Evolutionary conservation across 1,140 invertebrate genomes (phyloP), one percentile per base, ranked within the genome.

Genomic region (Calosoma granatense): DNA sequence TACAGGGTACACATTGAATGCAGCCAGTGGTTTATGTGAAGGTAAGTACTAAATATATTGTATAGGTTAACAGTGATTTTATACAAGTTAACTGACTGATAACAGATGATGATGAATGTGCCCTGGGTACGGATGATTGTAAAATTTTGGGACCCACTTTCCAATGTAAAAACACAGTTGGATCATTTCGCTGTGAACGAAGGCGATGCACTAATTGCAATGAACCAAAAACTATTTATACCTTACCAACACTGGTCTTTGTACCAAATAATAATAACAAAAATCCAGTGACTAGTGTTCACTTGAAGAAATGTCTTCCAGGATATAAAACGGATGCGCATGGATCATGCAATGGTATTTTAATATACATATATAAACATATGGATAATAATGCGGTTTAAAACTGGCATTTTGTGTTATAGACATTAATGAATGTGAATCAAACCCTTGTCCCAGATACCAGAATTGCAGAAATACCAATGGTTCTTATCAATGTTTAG

Each of bases 1-100:
- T 0, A 98, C 94, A 0, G 96, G 97, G 0, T 98, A 98, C 67
- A 95, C 93, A 0, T 72, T 98, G 1, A 95, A 98, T 67, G 85
- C 88, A 4, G 81, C 84, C 9, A 89, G 87, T 2, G 86, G 91
- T 56, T 76, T 83, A 58, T 98, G 95, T 72, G 89, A 92, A 77
- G 89, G 89, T 92, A 72, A n/a, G n/a, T n/a, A n/a, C n/a, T n/a
- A n/a, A n/a, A n/a, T n/a, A n/a, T n/a, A n/a, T 64, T 56, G 53
- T 55, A 39, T n/a, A 22, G 15, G 57, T 22, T 58, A 26, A 17
- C n/a, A n/a, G n/a, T n/a, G n/a, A n/a, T 51, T 22, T 22, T 51
- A 20, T 52, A 26, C n/a, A n/a, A 47, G 17, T 9, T 43, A 51
- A 26, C 51, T 20, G 52, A 22, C 30, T 11, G 15, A 47, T 47